Evolutionary conservation across 2,888 invertebrate species (phyloP), one percentile per base, ranked within the genome.

Genomic region (Catocala sponsa): DNA sequence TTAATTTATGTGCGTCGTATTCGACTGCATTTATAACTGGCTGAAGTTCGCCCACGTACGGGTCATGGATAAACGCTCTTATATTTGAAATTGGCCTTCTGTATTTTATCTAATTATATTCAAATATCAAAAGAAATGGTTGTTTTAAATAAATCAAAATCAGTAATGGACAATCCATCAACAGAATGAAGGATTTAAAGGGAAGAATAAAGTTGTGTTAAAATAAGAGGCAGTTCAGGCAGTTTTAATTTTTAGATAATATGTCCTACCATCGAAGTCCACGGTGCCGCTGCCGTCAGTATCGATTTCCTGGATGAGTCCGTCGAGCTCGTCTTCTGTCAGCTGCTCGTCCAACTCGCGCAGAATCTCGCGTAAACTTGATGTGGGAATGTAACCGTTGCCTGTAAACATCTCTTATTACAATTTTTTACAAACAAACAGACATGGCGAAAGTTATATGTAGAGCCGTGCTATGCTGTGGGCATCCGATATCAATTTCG

Each of bases 281-380:
- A 99, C 99, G 72, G 99, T 99, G 83, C 99, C 99, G 82, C 99
- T 99, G 85, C 99, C 99, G 92, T 99, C 99, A 51, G 98, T 98
- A 93, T 99, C 99, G 83, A 99, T 99, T 95, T 99, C 99, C 88
- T 98, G 98, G 91, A 99, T 99, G 97, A 99, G 99, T 91, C 97
- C 98, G 85, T 99, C 98, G 86, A 99, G 96, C 91, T 99, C 99
- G 70, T 98, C 97, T 76, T 98, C 98, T 57, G 98, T 98, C 73
- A 99, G 95, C 91, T 99, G 98, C 89, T 99, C 99, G 84, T 99
- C 99, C 82, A 99, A 95, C 92, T 98, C 99, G 74, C 98, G 96
- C 61, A 99, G 96, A 90, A 99, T 99, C 95, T 99, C 99, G 84
- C 98, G 97, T 79, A 99, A 95, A 89, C 98, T 98, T 70, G 98